Evolutionary conservation across 2,113 vertebrate genomes (phyloP).

Genomic region (Salvelinus alpinus): DNA sequence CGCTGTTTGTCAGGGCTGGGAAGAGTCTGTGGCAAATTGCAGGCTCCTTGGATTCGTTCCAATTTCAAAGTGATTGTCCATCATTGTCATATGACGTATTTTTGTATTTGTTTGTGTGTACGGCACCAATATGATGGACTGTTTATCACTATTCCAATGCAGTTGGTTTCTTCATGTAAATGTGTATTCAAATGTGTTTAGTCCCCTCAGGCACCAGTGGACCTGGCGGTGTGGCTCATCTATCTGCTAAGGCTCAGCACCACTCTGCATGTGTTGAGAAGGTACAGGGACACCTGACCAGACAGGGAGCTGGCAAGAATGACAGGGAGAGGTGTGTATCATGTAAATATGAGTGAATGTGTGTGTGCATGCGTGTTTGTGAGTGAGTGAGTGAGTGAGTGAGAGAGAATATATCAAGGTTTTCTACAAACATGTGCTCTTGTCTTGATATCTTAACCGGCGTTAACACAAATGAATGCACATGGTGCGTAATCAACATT

Average conservation of each 20-base stretch:
- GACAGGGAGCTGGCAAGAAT: constrained; percentile 43
- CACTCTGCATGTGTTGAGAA: constrained; percentile 74
- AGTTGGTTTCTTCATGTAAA: neutral
- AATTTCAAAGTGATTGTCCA: neutral
- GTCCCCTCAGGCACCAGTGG: constrained; percentile 65
- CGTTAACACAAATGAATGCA: too few species aligned
- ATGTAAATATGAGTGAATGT: too few species aligned
- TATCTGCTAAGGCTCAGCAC: constrained; percentile 81
- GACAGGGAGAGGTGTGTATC: constrained; percentile 51
- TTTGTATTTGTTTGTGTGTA: neutral
- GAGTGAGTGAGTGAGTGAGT: too few species aligned
- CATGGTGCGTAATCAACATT: too few species aligned
- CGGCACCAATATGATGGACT: neutral
- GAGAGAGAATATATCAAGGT: neutral
- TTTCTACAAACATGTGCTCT: neutral
- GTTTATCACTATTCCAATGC: neutral
- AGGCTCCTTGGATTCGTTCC: too few species aligned
- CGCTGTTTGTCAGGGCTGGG: neutral
- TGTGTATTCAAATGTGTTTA: constrained; percentile 43
- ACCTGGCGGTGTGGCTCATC: constrained; percentile 61
- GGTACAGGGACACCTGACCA: constrained; percentile 69
- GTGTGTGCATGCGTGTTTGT: too few species aligned
- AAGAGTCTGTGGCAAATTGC: neutral
- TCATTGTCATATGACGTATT: neutral
- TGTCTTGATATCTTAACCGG: neutral